Evolutionary conservation across 1,140 invertebrate species (phyloP), one percentile per base, ranked within the genome.

Genomic region (Coelopa frigida): DNA sequence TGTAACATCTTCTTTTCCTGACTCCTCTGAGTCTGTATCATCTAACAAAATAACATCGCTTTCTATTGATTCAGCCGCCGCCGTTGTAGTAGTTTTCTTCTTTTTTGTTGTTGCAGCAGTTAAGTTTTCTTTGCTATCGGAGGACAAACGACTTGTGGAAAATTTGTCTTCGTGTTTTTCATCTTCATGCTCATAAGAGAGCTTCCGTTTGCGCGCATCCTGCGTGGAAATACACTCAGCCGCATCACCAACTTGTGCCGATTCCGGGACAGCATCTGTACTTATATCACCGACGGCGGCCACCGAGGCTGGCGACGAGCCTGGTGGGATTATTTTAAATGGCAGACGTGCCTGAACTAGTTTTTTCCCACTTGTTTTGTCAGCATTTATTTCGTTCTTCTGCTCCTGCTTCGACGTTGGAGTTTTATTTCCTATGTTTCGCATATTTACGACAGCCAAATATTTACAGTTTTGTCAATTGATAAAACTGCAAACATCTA

Each of bases 301-400:
- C 2, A 15, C 37, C 5, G 31, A 14, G 20, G 21, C 35, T 18
- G 37, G 21, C 14, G 48, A 23, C 11, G 43, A 17, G 3, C 49
- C 47, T 2, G 61, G 56, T 20, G 58, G 41, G 12, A 68, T 46
- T 20, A 68, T 43, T 46, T 68, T 68, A 15, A 71, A 71, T 2
- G 66, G 68, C 26, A 71, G 50, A 29, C 66, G 58, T 21, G 69
- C 69, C 44, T 71, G 69, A 6, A 70, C 66, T 5, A 71, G 49
- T 39, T 70, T 71, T 29, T 68, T 69, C 40, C 57, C 59, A 39
- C 53, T 65, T 5, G 23, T 23, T 42, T 46, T 52, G 24, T 49
- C 41, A 21, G 33, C 47, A 31, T 41, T 31, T 18, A 32, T 43
- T 18, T 23, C 22, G 17, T 22, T 24, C 23, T n/a, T n/a, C n/a